These are phyloP conservation scores for Anabacerthia variegaticeps DNA, from an alignment of 2,797 vertebrate species.

Conservation along the genomic window DNA sequence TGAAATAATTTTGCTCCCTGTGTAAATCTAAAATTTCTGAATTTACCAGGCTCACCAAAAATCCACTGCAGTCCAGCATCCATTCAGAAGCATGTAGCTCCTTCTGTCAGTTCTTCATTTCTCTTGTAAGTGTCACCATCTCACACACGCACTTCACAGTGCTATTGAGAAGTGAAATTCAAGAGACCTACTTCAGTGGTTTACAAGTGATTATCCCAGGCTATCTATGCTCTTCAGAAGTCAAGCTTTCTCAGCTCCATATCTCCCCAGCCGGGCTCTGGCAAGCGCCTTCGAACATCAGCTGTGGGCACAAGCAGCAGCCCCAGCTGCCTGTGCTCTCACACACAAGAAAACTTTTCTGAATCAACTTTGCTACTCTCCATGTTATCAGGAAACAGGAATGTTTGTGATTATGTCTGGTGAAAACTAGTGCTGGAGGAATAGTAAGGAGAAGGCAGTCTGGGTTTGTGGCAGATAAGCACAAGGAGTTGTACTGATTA, in stretches of 20 bases:
- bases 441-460: slow-evolving; percentile 11
- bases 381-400: slow-evolving; percentile 26
- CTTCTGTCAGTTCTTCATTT: neutral
- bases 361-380: neutral
- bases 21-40: neutral
- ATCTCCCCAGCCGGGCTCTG: neutral
- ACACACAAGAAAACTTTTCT: neutral
- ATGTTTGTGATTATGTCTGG: slow-evolving; percentile 42
- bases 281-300: neutral
- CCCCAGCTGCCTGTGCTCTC: neutral
- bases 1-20: neutral
- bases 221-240: slow-evolving; percentile 8
- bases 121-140: neutral
- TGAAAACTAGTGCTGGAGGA: neutral
- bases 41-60: neutral
- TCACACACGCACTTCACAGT: neutral
- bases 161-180: neutral
- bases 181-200: neutral
- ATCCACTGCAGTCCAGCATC: neutral
- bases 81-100: neutral
- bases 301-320: neutral
- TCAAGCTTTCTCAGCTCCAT: neutral
- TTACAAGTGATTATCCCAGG: neutral
- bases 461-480: slow-evolving; percentile 33
- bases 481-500: neutral